Base-by-base conservation (phyloP, 1,140 invertebrate genomes). In the Nymphalis io region DNA sequence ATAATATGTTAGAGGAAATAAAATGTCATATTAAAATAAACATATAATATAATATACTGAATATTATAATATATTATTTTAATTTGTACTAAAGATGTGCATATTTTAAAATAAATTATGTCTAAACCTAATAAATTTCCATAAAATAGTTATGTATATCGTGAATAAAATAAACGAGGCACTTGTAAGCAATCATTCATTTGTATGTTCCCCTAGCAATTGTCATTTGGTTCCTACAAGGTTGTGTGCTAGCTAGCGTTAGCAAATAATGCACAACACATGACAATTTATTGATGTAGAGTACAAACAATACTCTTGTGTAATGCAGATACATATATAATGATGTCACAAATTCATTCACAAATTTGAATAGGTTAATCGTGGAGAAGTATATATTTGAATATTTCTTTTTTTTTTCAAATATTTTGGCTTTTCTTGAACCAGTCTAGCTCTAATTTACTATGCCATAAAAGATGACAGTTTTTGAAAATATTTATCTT, bases 161-260 rank as follows among this genome's bases (percentile, higher is more conserved):
- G 21, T 23, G 27, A 55, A 55, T 55, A 55, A 51, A 76, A 73
- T 76, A 87, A 85, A 85, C 75, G 85, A 68, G 60, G 81, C 87
- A 89, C 83, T 90, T 90, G 87, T 87, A 87, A 80, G 87, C 88
- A 89, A 90, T 90, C 88, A 90, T 90, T 88, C 86, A 87, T 86
- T 87, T 85, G 75, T 79, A 70, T 63, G 55, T 74, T 83, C 81
- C 85, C 85, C 82, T 80, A 70, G 70, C 65, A 60, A 73, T 55
- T 62, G 60, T 33, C 15, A 44, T 60, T n/a, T 39, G 39, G 55
- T 38, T 46, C 39, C 23, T 63, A 59, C 68, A 70, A 70, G 68
- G 68, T 70, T 72, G 55, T 69, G 59, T 76, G 70, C 70, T 75
- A 73, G 70, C 67, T 70, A 33, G 62, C 53, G 44, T 51, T 38